Evolutionary conservation across 30 jellyfish, hydroid and myxozoan species (phyloP).

Genomic region (Clytia hemisphaerica): DNA sequence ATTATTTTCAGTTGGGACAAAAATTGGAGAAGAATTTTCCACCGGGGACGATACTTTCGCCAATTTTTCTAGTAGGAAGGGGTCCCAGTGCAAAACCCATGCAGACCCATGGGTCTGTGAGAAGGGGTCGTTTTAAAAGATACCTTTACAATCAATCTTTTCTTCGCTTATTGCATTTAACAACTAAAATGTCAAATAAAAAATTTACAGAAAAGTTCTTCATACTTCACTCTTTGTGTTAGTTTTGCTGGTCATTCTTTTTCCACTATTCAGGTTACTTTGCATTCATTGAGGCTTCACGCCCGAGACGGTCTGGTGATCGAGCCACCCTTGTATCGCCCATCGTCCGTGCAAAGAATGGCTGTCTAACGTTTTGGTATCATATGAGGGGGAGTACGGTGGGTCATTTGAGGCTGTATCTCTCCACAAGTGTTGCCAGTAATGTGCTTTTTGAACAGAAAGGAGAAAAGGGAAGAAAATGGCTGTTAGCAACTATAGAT

Average conservation of each 20-base stretch:
- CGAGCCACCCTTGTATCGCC: conserved; percentile 58
- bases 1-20: too few species aligned
- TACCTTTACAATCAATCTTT: too few species aligned
- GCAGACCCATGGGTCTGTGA: too few species aligned
- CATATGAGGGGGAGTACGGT: conserved; percentile 71
- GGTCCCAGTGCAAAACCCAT: too few species aligned
- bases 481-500: conserved; percentile 49
- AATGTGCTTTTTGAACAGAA: conserved; percentile 30
- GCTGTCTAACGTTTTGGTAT: conserved; percentile 83
- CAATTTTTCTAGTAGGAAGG: too few species aligned
- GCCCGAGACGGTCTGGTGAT: conserved; percentile 54
- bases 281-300: conserved; percentile 84
- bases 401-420: conserved; percentile 47
- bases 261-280: conserved; percentile 28
- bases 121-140: too few species aligned
- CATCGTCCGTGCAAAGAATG: conserved; percentile 19
- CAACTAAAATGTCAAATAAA: too few species aligned
- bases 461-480: conserved; percentile 56
- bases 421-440: conserved; percentile 14
- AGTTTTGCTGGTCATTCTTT: neutral
- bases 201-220: too few species aligned
- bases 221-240: too few species aligned
- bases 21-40: too few species aligned
- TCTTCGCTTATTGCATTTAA: too few species aligned
- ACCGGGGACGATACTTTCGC: too few species aligned